phyloP scores from a whole-genome alignment of 2,888 invertebrate species.

The Baccha elongata region DNA sequence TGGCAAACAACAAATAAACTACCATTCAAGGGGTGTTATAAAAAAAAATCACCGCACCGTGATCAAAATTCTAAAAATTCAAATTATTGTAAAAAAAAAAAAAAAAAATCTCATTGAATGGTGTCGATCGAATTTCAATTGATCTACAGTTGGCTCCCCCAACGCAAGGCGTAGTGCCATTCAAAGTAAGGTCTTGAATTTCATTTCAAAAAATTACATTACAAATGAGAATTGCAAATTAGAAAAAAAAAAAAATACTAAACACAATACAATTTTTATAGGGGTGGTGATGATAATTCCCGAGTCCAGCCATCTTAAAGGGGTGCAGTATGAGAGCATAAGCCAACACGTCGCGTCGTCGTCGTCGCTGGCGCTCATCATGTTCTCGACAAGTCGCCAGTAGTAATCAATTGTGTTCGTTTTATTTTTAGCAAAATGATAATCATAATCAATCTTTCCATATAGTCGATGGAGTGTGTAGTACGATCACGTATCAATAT shows the following conservation, averaged over 20 bases:
- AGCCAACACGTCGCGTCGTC: constrained; percentile 8
- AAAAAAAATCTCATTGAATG: too few species aligned
- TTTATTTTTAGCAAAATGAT: constrained; percentile 35
- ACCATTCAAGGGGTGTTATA: not conserved
- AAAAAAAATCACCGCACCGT: constrained; percentile 1
- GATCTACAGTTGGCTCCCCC: not conserved
- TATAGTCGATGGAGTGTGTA: constrained; percentile 29
- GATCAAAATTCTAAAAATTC: constrained; percentile 19
- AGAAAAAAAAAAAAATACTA: constrained; percentile 1
- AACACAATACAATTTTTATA: not conserved
- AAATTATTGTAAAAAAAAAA: not conserved
- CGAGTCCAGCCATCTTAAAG: constrained; percentile 43
- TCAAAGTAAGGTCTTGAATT: constrained; percentile 20
- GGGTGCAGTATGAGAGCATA: constrained; percentile 48
- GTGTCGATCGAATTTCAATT: constrained; percentile 28
- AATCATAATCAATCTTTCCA: constrained; percentile 40
- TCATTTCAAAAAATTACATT: constrained; percentile 4
- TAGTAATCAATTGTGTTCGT: not conserved
- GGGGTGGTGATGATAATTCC: constrained; percentile 37
- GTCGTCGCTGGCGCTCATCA: constrained; percentile 44
- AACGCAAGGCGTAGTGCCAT: not conserved
- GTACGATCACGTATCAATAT: constrained; percentile 58
- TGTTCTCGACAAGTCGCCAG: not conserved
- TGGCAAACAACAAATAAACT: not conserved
- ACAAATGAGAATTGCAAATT: constrained; percentile 33